A percentile compares a stretch with the other conserved stretches of the same genome.
Conservation (phyloP, 2,113 vertebrate genomes). For the Gorsachius goisagi region DNA sequence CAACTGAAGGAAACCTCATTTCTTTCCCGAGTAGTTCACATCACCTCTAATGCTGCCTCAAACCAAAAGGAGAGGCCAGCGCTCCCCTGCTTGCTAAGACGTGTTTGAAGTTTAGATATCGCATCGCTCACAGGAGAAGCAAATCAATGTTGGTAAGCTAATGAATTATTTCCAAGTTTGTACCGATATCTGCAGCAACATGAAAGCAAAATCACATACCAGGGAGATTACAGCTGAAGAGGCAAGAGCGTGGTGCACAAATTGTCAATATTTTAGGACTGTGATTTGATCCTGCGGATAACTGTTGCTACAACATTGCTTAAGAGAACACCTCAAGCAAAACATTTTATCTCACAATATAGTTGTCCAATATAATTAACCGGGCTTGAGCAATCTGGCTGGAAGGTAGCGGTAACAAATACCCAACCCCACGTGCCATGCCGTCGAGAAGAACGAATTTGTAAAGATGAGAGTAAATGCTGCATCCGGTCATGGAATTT, state of each 20-base stretch:
- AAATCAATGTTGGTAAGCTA: constrained; percentile 73
- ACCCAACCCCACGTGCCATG: background rate
- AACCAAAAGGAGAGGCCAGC: background rate
- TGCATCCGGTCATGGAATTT: background rate
- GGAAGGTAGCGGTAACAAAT: background rate
- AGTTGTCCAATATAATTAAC: constrained; percentile 51
- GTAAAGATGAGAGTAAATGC: background rate
- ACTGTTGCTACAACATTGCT: background rate
- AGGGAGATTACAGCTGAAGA: constrained; percentile 59
- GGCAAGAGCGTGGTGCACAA: constrained; percentile 1
- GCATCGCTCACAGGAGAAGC: constrained; percentile 52
- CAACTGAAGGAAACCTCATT: background rate
- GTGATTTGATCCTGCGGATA: constrained; percentile 32
- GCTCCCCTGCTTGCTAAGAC: background rate
- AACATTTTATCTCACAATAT: constrained; percentile 6
- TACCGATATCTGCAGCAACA: constrained; percentile 69
- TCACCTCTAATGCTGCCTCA: background rate
- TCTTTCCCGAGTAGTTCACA: background rate
- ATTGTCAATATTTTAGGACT: constrained; percentile 16
- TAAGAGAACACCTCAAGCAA: constrained; percentile 35
- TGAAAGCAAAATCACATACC: constrained; percentile 77
- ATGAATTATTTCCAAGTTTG: constrained; percentile 81
- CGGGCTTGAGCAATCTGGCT: background rate
- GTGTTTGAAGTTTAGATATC: constrained; percentile 61
- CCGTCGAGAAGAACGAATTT: background rate